Percentiles rank a stretch among this genome's conserved stretches.
Conservation (phyloP, 1,140 invertebrate genomes). For the Eubasilissa regina region DNA sequence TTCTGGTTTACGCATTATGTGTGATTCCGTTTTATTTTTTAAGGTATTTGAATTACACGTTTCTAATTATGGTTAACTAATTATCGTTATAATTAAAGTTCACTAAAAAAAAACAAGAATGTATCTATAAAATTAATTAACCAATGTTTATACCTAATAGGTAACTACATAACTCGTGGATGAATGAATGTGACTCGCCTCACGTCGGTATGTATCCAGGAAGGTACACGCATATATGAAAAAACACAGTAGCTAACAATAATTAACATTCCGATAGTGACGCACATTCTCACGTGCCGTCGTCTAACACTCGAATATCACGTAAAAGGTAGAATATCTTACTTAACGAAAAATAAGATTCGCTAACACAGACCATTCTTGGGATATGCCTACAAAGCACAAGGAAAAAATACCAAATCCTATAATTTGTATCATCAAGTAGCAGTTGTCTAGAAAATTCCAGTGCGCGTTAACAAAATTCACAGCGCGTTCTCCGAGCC, state of each 20-base stretch:
- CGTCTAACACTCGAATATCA: not conserved
- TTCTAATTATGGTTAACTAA: too few species aligned
- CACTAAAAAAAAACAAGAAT: too few species aligned
- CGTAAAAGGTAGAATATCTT: slow-evolving; percentile 33
- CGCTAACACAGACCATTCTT: not conserved
- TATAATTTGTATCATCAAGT: slow-evolving; percentile 36
- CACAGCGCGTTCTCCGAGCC: slow-evolving; percentile 13
- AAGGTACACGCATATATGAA: not conserved
- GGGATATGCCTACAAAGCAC: slow-evolving; percentile 11
- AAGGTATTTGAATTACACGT: too few species aligned
- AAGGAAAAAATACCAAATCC: slow-evolving; percentile 28
- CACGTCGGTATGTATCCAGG: not conserved
- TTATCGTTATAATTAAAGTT: too few species aligned
- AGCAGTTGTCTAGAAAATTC: slow-evolving; percentile 35
- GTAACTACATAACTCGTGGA: not conserved
- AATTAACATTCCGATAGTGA: slow-evolving; percentile 12
- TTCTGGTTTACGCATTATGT: too few species aligned
- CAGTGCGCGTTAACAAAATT: slow-evolving; percentile 25
- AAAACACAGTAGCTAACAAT: not conserved
- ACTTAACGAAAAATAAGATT: slow-evolving; percentile 25
- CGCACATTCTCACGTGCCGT: not conserved
- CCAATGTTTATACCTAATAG: too few species aligned
- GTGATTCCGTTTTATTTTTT: too few species aligned
- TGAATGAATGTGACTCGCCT: not conserved
- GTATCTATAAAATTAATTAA: too few species aligned